Evolutionary conservation across 1,140 invertebrate genomes (phyloP).

Genomic region (Aphelinus atriplicis): DNA sequence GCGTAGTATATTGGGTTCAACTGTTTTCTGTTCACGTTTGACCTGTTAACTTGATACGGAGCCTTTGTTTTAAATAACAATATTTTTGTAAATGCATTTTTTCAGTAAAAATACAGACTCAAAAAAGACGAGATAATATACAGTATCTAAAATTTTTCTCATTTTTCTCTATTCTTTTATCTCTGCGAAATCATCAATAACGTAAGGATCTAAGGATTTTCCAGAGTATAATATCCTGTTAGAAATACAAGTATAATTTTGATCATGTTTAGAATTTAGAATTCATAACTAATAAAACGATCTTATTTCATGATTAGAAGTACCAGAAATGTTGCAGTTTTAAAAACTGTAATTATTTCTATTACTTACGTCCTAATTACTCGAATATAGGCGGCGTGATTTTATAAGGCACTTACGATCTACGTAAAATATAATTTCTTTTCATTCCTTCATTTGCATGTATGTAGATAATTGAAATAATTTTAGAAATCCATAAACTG

Average conservation of each 20-base stretch:
- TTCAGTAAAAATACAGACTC: no score
- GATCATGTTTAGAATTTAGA: slow-evolving; percentile 7
- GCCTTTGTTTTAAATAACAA: no score
- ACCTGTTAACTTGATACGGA: no score
- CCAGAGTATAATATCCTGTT: not conserved
- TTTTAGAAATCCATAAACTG: slow-evolving; percentile 34
- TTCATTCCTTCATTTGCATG: slow-evolving; percentile 6
- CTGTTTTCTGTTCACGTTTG: no score
- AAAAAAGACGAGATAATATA: no score
- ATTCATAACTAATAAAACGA: slow-evolving; percentile 14
- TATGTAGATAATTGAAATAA: not conserved
- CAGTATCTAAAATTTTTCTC: no score
- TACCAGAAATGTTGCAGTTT: not conserved
- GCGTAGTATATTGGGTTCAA: no score
- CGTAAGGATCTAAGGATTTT: no score
- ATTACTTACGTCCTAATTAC: slow-evolving; percentile 28
- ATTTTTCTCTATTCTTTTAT: no score
- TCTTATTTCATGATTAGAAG: slow-evolving; percentile 13
- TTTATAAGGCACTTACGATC: slow-evolving; percentile 36
- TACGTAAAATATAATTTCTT: slow-evolving; percentile 21
- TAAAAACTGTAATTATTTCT: slow-evolving; percentile 21
- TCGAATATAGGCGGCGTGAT: slow-evolving; percentile 26
- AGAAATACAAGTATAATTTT: slow-evolving; percentile 20
- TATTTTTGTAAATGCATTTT: no score
- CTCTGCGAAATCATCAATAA: no score